Evolutionary conservation across 1,140 invertebrate species (phyloP).

Genomic region (Drosophila sulfurigaster): DNA sequence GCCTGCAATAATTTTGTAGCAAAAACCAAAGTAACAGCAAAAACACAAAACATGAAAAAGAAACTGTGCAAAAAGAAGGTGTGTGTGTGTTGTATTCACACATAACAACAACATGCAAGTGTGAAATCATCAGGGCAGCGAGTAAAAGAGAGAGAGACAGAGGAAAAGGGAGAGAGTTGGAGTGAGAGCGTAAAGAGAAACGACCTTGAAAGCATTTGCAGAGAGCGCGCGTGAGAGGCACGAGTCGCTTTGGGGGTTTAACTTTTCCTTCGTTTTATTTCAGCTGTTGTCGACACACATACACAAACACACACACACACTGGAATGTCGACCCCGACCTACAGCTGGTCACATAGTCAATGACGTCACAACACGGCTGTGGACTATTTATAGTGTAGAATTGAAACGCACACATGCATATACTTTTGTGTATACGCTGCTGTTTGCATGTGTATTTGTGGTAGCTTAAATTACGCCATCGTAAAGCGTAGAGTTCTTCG

Average conservation of each 20-base stretch:
- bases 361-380: constrained; percentile 72
- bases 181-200: constrained; percentile 38
- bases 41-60: not conserved
- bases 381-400: constrained; percentile 49
- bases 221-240: constrained; percentile 62
- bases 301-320: constrained; percentile 16
- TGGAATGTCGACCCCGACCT: constrained; percentile 64
- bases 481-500: constrained; percentile 37
- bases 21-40: not conserved
- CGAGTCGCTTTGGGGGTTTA: constrained; percentile 50
- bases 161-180: constrained; percentile 1
- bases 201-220: constrained; percentile 63
- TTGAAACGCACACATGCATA: constrained; percentile 11
- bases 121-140: constrained; percentile 70
- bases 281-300: constrained; percentile 31
- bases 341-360: constrained; percentile 62
- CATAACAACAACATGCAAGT: constrained; percentile 38
- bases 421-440: not conserved
- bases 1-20: too few relatives aligned
- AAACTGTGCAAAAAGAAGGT: constrained; percentile 51
- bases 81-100: constrained; percentile 23
- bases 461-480: constrained; percentile 69
- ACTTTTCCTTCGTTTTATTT: constrained; percentile 23
- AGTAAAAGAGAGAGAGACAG: constrained; percentile 9
- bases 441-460: constrained; percentile 14